These are phyloP conservation scores for Polydrusus tereticollis DNA, from an alignment of 2,888 invertebrate genomes.

Conservation along the genomic window DNA sequence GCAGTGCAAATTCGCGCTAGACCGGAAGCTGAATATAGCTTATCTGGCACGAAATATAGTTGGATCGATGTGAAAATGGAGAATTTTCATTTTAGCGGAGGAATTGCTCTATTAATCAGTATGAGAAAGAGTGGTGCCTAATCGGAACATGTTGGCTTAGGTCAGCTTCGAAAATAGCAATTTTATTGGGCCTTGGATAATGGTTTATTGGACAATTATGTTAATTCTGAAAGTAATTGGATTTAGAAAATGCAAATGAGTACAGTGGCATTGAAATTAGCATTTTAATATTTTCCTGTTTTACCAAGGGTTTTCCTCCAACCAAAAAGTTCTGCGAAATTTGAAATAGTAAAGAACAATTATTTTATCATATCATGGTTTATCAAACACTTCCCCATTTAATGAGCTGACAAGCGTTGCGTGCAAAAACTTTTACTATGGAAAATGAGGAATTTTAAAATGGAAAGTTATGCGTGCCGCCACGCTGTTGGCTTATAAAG, in stretches of 20 bases:
- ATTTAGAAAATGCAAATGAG: background rate
- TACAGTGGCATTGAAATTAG: background rate
- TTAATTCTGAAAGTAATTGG: background rate
- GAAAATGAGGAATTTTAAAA: conserved; percentile 24
- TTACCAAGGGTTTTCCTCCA: background rate
- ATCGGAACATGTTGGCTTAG: conserved; percentile 5
- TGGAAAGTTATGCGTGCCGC: conserved; percentile 35
- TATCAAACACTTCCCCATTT: background rate
- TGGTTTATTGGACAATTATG: background rate
- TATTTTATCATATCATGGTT: background rate
- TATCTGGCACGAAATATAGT: conserved; percentile 55
- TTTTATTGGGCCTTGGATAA: conserved; percentile 8
- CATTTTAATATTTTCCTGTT: background rate
- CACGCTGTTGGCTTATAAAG: background rate
- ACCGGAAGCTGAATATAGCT: conserved; percentile 59
- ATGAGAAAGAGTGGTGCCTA: conserved; percentile 8
- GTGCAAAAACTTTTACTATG: conserved; percentile 15
- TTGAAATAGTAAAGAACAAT: too few relatives aligned
- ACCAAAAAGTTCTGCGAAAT: too few relatives aligned
- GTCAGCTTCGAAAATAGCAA: conserved; percentile 13
- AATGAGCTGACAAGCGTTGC: conserved; percentile 9
- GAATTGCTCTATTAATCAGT: conserved; percentile 5
- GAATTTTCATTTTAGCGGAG: conserved; percentile 13
- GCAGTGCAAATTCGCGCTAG: conserved; percentile 48
- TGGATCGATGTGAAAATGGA: conserved; percentile 22